Evolutionary conservation across 2,888 invertebrate genomes (phyloP), one percentile per base, ranked within the genome.

Genomic region (Dione juno): DNA sequence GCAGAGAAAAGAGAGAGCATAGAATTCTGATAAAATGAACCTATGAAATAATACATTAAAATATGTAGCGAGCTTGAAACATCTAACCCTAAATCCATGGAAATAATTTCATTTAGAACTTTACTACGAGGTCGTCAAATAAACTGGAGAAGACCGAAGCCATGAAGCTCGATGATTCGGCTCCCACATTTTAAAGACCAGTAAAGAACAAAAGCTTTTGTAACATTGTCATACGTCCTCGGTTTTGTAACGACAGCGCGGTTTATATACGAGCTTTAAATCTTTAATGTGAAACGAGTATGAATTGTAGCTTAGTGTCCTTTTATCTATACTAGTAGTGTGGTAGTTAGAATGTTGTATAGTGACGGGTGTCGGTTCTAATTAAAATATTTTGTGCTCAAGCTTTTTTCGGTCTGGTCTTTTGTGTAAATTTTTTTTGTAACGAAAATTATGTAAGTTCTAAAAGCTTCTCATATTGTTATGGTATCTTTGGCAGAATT

Each of bases 161-260:
- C 6, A 16, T 57, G 5, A 57, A 35, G n/a, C 35, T 16, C 37
- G 16, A 57, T 37, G 57, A 40, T 16, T 57, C 11, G 54, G 37
- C 37, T 37, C n/a, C 16, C n/a, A 37, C 57, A 37, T 57, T 57
- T 57, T 54, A 54, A 54, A 54, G 14, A 11, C n/a, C 37, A 16
- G 16, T 57, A 35, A 61, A 45, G 28, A 45, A 61, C 28, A 43
- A 61, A 35, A 45, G 28, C 10, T 61, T 21, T 16, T 35, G 28
- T 7, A 16, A 61, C 61, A 61, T 61, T 61, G 61, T 61, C 45
- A 35, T 45, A 43, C 43, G 61, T 43, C 43, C 45, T 61, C 45
- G 45, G 61, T 45, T 61, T 45, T 45, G n/a, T 21, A 43, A 59
- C 45, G 61, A 61, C 0, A n/a, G 16, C 43, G 45, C 45, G 35